Evolutionary conservation across 2,113 vertebrate species (phyloP).

Genomic region (Marmota monax): DNA sequence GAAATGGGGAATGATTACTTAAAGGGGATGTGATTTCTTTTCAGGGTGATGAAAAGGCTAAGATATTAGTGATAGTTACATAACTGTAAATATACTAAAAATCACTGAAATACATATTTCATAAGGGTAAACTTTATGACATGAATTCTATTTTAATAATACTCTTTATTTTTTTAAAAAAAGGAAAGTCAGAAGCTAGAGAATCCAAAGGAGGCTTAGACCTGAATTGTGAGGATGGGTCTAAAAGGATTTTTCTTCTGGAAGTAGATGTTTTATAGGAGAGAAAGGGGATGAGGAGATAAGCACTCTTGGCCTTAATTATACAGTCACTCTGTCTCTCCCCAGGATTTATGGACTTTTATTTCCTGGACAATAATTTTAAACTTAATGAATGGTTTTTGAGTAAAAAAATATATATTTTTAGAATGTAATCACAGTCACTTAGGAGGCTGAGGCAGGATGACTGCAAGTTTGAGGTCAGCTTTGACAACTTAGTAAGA

Average conservation of each 20-base stretch:
- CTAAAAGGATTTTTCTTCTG: not conserved
- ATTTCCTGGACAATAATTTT: not conserved
- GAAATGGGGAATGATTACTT: too few species aligned
- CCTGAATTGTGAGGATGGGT: not conserved
- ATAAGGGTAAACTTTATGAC: not conserved
- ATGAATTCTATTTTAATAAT: constrained; percentile 7
- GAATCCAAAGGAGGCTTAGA: not conserved
- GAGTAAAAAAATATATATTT: not conserved
- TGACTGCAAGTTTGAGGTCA: too few species aligned
- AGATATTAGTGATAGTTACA: not conserved
- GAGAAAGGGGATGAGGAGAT: not conserved
- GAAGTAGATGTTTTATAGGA: not conserved
- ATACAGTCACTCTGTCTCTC: not conserved
- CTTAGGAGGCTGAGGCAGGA: too few species aligned
- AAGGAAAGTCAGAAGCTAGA: not conserved
- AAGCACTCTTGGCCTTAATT: not conserved
- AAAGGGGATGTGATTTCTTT: too few species aligned
- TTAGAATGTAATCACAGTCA: not conserved
- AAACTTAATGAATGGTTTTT: constrained; percentile 10
- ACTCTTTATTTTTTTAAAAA: not conserved
- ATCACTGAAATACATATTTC: too few species aligned
- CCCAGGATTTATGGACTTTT: not conserved
- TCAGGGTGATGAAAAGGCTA: not conserved
- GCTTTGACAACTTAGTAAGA: too few species aligned
- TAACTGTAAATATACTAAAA: not conserved